Base-by-base conservation (phyloP, 2,113 vertebrate genomes). In the Eonycteris spelaea region DNA sequence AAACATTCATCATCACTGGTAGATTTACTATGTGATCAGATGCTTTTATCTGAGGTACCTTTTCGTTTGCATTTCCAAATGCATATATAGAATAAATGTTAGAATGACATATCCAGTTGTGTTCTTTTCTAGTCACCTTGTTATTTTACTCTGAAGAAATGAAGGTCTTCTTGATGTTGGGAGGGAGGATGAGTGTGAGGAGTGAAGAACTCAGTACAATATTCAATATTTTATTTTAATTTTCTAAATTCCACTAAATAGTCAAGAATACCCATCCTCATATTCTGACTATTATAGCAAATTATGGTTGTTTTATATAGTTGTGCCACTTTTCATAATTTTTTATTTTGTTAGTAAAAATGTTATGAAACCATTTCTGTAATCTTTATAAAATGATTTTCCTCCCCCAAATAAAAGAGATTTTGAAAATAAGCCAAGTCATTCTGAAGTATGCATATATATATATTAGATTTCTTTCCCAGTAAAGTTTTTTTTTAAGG, bases 41-140 rank as follows among this genome's bases (percentile, higher is more conserved):
- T 70, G 9, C 38, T 83, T 92, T 67, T 89, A n/a, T 79, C 73
- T 68, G 40, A 24, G 7, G 26, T 53, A 7, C 14, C 24, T 61
- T 91, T 91, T 94, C 24, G 33, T 90, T 91, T 89, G 14, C 86
- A 6, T 95, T 96, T 98, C 86, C 48, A 96, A 78, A 91, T 75
- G 61, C 45, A 11, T 61, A 40, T 6, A 16, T 84, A 91, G 30
- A 80, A 15, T 51, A 90, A 80, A 53, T 87, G 30, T 59, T 87
- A 92, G 87, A 90, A 90, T 43, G 88, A 84, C 86, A 53, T 35
- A 0, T 67, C 79, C 11, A 63, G 5, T 45, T 95, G 15, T 63
- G 11, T 75, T 43, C 2, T 80, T 90, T 71, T 90, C 87, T 92
- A 55, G 40, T 78, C 8, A 79, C 7, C 22, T 40, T 94, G 38